Conservation (phyloP, 2,113 vertebrate species). For the Malurus cyaneus region DNA sequence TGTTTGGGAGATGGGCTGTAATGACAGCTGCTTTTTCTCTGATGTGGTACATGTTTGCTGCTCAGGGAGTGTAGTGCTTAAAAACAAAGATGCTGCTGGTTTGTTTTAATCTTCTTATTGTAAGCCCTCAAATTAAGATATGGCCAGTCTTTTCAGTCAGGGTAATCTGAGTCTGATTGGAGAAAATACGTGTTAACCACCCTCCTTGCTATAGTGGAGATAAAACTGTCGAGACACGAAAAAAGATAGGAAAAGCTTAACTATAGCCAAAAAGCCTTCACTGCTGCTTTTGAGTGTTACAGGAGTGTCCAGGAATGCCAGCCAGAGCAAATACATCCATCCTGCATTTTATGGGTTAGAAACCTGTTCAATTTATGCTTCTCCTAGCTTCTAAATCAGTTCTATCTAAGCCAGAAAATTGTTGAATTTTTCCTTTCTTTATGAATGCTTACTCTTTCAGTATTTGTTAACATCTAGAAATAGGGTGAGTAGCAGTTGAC, state of each 20-base stretch:
- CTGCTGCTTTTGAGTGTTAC: neutral
- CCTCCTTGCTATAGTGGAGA: neutral
- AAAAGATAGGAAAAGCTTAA: neutral
- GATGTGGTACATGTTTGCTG: neutral
- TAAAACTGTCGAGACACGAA: neutral
- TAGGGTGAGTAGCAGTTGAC: neutral
- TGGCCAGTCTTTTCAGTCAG: neutral
- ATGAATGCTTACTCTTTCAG: neutral
- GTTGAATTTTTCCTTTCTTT: neutral
- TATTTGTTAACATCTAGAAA: neutral
- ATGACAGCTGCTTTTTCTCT: neutral
- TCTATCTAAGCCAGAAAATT: neutral
- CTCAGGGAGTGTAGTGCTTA: neutral
- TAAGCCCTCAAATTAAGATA: slow-evolving; percentile 29
- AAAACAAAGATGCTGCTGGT: neutral
- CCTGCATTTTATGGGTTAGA: neutral
- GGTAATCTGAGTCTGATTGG: neutral
- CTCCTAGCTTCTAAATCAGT: neutral
- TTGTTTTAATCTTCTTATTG: slow-evolving; percentile 11
- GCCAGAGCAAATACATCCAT: neutral
- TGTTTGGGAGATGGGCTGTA: neutral
- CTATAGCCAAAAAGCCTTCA: neutral
- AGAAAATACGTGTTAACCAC: neutral
- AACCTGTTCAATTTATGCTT: neutral
- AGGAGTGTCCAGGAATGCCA: neutral